These are phyloP conservation scores for Sceliomorpha sp. DNA, from an alignment of 2,888 invertebrate genomes.

Conservation along the genomic window DNA sequence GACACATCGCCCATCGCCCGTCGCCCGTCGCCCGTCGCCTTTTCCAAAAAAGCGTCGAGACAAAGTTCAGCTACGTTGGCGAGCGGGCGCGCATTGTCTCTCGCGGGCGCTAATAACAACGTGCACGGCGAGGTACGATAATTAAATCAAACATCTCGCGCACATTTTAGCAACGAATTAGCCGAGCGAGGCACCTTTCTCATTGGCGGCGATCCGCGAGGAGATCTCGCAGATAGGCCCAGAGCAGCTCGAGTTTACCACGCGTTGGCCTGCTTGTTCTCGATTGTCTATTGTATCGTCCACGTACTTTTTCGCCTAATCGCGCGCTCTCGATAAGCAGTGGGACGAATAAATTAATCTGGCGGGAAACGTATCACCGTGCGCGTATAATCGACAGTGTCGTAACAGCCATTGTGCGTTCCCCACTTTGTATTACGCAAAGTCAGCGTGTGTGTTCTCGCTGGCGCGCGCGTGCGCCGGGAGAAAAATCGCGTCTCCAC, in stretches of 20 bases:
- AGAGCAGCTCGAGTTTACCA: slow-evolving; percentile 36
- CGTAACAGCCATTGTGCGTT: slow-evolving; percentile 55
- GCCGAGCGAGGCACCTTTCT: slow-evolving; percentile 30
- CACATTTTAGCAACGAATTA: slow-evolving; percentile 26
- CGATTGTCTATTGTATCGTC: slow-evolving; percentile 57
- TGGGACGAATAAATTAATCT: slow-evolving; percentile 59
- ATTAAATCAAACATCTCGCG: slow-evolving; percentile 49
- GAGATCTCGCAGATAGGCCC: too few species aligned
- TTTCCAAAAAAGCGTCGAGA: too few species aligned
- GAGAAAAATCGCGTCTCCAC: slow-evolving; percentile 49
- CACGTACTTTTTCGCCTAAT: slow-evolving; percentile 40
- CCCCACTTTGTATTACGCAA: slow-evolving; percentile 50
- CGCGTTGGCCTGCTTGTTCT: slow-evolving; percentile 46
- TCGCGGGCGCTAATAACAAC: slow-evolving; percentile 38
- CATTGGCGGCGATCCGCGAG: slow-evolving; percentile 36
- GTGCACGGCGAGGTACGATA: slow-evolving; percentile 15
- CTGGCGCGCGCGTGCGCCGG: slow-evolving; percentile 6
- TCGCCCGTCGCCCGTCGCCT: too few species aligned
- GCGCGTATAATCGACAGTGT: slow-evolving; percentile 52
- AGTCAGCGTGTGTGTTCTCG: slow-evolving; percentile 43
- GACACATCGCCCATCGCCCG: too few species aligned
- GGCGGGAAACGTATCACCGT: slow-evolving; percentile 53
- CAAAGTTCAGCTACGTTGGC: too few species aligned
- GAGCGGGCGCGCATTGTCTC: too few species aligned
- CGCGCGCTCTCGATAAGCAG: slow-evolving; percentile 49